Base-by-base conservation (phyloP, 2,113 vertebrate genomes). In the Epinephelus cyanopodus region DNA sequence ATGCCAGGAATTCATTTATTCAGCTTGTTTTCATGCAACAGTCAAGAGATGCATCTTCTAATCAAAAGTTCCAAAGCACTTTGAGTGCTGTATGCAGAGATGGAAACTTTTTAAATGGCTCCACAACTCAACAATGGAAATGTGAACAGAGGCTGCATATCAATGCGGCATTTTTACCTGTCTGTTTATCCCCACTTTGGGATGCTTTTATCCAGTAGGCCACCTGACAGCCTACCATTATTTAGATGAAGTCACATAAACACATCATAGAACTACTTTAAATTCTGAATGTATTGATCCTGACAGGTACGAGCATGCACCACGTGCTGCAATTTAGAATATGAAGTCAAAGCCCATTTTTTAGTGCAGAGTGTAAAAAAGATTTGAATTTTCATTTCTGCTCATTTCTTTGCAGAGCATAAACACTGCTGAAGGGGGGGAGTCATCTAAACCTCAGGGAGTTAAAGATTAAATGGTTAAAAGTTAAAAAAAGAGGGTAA, bases 161-260 rank as follows among this genome's bases (percentile, higher is more conserved):
- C 79, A 92, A 91, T 89, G 88, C 68, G 50, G 3, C 57, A 37
- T 87, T 92, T 91, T 60, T 81, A 90, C 87, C 83, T 83, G 83
- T 85, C 78, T 92, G 90, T 94, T 93, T 94, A 85, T 94, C 87
- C 68, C 86, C 88, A 87, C 84, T 88, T 89, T 90, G 69, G 86
- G 85, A 89, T 77, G 86, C 89, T 89, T 93, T 92, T 91, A 91
- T 89, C 65, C 74, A 62, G 87, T 60, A 90, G 87, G 84, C 85
- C 76, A 60, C 48, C 83, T 73, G 84, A 85, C 50, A 79, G 77
- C 70, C 79, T 81, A 58, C 72, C 65, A 92, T 92, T 92, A 92
- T 94, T 92, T 90, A 82, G 89, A 92, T 91, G 67, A 88, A 89
- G 82, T 65, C 91, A 82, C 74, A 87, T 62, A 89, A 91, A 87